These are phyloP conservation scores for Hippocampus kuda DNA, from an alignment of 2,797 vertebrate species.

Conservation along the genomic window DNA sequence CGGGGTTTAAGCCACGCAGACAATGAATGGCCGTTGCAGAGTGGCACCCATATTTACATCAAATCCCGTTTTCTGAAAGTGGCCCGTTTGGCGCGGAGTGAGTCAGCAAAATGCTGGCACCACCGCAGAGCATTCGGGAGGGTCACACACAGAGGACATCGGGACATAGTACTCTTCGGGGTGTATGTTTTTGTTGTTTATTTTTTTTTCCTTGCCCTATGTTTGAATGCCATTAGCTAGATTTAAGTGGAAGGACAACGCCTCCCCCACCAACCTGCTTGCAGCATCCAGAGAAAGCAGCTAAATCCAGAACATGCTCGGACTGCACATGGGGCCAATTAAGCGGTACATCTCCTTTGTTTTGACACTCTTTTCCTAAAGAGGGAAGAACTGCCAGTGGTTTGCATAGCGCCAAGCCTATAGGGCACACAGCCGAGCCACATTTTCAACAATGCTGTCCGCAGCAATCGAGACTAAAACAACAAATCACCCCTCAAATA, in stretches of 20 bases:
- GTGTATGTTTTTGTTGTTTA: constrained; percentile 1
- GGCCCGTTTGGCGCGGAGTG: constrained; percentile 54
- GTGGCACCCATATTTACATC: constrained; percentile 43
- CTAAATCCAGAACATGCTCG: constrained; percentile 5
- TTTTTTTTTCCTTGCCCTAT: constrained; percentile 20
- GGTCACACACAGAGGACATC: constrained; percentile 31
- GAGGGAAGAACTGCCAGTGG: constrained; percentile 16
- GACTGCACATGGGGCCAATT: constrained; percentile 8
- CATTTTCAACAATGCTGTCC: constrained; percentile 31
- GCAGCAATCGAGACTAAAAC: constrained; percentile 30
- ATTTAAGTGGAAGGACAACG: constrained; percentile 46
- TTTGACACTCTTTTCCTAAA: constrained; percentile 20
- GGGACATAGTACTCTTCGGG: constrained; percentile 28
- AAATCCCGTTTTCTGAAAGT: constrained; percentile 52
- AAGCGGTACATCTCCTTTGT: constrained; percentile 11
- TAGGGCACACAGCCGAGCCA: constrained; percentile 32
- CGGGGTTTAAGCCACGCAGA: constrained; percentile 25
- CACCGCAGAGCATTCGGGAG: constrained; percentile 48
- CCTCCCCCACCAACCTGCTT: constrained; percentile 18
- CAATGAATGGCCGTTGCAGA: constrained; percentile 29
- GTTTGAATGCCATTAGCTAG: constrained; percentile 57
- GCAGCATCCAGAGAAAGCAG: background rate
- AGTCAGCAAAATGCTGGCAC: constrained; percentile 58
- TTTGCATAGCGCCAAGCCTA: constrained; percentile 30
- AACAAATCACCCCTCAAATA: constrained; percentile 33